Evolutionary conservation across 1,140 invertebrate species (phyloP).

Genomic region (Nephotettix cincticeps): DNA sequence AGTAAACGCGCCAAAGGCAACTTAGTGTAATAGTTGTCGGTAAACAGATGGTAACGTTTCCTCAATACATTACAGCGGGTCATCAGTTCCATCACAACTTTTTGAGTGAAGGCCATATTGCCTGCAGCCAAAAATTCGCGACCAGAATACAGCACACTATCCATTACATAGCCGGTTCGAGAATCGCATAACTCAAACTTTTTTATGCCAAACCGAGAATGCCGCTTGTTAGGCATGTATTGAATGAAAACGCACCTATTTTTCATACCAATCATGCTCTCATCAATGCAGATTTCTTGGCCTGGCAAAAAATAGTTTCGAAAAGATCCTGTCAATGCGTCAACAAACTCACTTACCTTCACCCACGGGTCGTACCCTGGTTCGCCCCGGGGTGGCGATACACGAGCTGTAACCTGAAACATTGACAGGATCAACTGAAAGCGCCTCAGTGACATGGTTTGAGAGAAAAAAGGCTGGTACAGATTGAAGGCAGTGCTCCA

Average conservation of each 20-base stretch:
- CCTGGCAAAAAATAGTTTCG: background rate
- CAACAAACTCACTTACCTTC: background rate
- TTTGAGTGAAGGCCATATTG: background rate
- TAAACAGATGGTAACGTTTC: background rate
- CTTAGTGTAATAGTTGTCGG: background rate
- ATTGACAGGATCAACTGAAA: background rate
- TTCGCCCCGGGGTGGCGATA: background rate
- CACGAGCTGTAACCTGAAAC: background rate
- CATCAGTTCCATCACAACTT: background rate
- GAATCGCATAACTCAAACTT: background rate
- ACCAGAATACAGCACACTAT: background rate
- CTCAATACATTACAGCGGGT: background rate
- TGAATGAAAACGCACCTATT: background rate
- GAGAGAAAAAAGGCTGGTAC: background rate
- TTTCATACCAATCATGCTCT: slow-evolving; percentile 4
- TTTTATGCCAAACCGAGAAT: background rate
- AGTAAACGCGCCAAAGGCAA: background rate
- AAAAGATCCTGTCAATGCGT: background rate
- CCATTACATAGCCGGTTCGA: background rate
- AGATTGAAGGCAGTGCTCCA: background rate
- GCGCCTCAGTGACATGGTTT: background rate
- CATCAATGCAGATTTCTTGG: background rate
- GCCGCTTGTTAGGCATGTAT: background rate
- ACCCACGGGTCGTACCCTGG: background rate
- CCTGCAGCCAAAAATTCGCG: background rate